Evolutionary conservation across 2,888 invertebrate genomes (phyloP).

Genomic region (Lithosia quadra): DNA sequence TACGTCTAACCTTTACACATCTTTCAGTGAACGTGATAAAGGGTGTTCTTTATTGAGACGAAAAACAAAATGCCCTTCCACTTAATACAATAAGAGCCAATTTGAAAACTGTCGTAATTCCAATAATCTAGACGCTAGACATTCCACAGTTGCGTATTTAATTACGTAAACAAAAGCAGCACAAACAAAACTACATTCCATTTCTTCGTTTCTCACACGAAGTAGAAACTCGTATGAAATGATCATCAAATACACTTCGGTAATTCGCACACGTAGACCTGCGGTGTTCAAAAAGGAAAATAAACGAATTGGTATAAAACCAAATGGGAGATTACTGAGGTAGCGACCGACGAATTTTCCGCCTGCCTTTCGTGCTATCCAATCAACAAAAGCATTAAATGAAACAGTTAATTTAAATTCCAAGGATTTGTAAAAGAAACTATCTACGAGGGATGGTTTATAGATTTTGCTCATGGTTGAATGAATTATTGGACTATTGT

Average conservation of each 20-base stretch:
- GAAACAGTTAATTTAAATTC: not conserved
- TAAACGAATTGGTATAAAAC: constrained; percentile 25
- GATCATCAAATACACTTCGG: constrained; percentile 14
- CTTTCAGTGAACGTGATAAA: not conserved
- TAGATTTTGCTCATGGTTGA: not conserved
- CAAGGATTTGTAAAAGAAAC: not conserved
- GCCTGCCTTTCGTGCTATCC: constrained; percentile 27
- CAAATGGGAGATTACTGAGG: constrained; percentile 19
- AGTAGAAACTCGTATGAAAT: not conserved
- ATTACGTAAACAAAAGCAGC: not conserved
- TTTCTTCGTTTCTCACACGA: constrained; percentile 4
- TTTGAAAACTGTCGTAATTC: not conserved
- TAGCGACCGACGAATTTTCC: constrained; percentile 23
- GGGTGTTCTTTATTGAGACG: not conserved
- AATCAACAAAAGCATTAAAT: constrained; percentile 28
- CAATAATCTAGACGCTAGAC: no score
- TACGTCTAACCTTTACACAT: no score
- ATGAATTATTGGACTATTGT: not conserved
- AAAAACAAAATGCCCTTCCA: not conserved
- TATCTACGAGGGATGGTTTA: not conserved
- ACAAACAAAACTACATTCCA: not conserved
- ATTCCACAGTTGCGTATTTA: not conserved
- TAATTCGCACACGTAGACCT: constrained; percentile 15
- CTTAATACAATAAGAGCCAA: not conserved
- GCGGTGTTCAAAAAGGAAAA: constrained; percentile 20